Conservation (phyloP, 2,113 vertebrate genomes). For the Rhagologus leucostigma region DNA sequence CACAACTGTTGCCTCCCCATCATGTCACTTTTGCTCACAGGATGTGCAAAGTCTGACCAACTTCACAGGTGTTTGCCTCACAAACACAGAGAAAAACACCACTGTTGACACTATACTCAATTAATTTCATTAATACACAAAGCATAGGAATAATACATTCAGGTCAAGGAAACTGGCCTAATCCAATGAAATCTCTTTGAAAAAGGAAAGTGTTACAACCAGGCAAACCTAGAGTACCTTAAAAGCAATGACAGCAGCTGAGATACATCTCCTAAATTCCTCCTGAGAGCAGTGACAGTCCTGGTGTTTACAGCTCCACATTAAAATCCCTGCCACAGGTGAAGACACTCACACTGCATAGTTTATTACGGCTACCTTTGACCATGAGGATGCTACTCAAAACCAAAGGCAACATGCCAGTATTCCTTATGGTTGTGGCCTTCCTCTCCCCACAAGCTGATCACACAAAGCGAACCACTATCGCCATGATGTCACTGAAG, state of each 20-base stretch:
- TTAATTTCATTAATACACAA: neutral
- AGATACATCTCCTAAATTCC: neutral
- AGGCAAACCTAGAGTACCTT: neutral
- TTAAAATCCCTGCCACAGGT: neutral
- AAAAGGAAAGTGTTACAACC: neutral
- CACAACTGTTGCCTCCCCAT: neutral
- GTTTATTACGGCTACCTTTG: neutral
- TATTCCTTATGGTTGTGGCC: neutral
- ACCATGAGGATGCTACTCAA: neutral
- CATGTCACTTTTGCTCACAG: neutral
- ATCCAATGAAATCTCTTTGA: neutral
- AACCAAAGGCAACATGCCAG: neutral
- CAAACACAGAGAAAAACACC: neutral
- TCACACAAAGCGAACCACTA: neutral
- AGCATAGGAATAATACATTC: neutral
- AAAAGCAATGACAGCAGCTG: neutral
- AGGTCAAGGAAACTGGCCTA: neutral
- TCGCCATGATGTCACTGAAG: neutral
- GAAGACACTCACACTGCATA: neutral
- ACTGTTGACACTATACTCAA: neutral
- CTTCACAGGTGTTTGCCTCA: neutral
- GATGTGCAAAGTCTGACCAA: fast-evolving
- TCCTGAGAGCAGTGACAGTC: neutral
- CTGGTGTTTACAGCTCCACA: neutral
- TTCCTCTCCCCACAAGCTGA: neutral